These are phyloP conservation scores for Girardinichthys multiradiatus DNA, from an alignment of 2,113 vertebrate genomes.

Conservation along the genomic window DNA sequence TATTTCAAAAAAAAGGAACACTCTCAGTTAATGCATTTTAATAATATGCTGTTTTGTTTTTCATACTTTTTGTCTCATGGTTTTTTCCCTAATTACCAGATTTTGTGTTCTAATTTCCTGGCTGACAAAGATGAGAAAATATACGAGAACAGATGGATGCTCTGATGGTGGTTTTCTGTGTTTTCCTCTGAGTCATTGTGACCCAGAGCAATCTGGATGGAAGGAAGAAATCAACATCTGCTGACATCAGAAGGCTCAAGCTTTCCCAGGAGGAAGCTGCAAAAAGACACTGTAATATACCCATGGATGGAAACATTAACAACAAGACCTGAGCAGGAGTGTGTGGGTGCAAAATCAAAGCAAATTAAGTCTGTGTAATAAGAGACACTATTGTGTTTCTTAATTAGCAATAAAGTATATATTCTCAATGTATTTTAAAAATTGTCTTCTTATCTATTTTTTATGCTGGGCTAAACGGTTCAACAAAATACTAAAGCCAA, in stretches of 20 bases:
- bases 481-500: no score
- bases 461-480: no score
- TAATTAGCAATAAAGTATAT: no score
- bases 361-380: conserved; percentile 28
- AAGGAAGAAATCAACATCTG: conserved; percentile 23
- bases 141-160: conserved; percentile 29
- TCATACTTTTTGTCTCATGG: not conserved
- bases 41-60: not conserved
- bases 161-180: conserved; percentile 21
- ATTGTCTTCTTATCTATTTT: no score
- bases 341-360: conserved; percentile 73
- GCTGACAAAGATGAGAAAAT: conserved; percentile 29
- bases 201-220: conserved; percentile 38
- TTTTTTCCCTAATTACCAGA: conserved; percentile 8
- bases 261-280: conserved; percentile 33
- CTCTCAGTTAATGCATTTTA: not conserved
- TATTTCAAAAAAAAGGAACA: conserved; percentile 19
- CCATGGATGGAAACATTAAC: conserved; percentile 20
- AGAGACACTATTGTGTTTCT: no score
- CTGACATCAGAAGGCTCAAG: conserved; percentile 46
- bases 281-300: conserved; percentile 28
- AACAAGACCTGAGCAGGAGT: conserved; percentile 23
- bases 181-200: conserved; percentile 47
- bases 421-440: no score
- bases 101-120: conserved; percentile 13